A percentile compares a stretch with the other conserved stretches of the same genome.
These are phyloP conservation scores for Danio albolineatus DNA, from an alignment of 2,797 vertebrate genomes.

Conservation along the genomic window DNA sequence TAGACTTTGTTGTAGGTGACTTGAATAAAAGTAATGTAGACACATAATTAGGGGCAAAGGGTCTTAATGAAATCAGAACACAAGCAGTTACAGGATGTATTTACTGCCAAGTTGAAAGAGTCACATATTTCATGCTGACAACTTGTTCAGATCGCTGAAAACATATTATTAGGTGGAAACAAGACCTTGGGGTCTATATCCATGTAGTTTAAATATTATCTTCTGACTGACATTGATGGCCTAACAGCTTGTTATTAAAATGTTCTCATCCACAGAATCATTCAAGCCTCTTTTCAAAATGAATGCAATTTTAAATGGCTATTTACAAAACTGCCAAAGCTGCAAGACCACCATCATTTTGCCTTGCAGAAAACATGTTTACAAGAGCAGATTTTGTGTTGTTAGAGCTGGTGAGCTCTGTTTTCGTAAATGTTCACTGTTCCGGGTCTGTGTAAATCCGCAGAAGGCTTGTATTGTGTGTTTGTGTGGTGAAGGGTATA, in stretches of 20 bases:
- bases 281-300: not conserved
- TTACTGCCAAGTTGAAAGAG: too few species aligned
- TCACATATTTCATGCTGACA: too few species aligned
- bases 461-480: not conserved
- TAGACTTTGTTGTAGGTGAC: too few species aligned
- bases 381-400: not conserved
- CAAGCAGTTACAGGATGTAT: too few species aligned
- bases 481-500: not conserved
- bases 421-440: not conserved
- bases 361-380: constrained; percentile 1
- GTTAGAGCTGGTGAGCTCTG: not conserved
- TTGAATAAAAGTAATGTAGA: too few species aligned
- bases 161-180: not conserved
- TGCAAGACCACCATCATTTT: not conserved
- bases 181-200: not conserved
- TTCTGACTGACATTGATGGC: not conserved
- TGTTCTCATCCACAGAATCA: not conserved
- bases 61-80: too few species aligned
- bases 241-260: not conserved
- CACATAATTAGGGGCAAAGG: too few species aligned
- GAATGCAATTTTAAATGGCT: not conserved
- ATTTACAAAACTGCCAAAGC: not conserved
- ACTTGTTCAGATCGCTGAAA: too few species aligned
- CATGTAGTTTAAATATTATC: not conserved
- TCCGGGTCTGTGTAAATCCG: not conserved